phyloP scores from a whole-genome alignment of 2,888 invertebrate species.

The Parnassius apollo region DNA sequence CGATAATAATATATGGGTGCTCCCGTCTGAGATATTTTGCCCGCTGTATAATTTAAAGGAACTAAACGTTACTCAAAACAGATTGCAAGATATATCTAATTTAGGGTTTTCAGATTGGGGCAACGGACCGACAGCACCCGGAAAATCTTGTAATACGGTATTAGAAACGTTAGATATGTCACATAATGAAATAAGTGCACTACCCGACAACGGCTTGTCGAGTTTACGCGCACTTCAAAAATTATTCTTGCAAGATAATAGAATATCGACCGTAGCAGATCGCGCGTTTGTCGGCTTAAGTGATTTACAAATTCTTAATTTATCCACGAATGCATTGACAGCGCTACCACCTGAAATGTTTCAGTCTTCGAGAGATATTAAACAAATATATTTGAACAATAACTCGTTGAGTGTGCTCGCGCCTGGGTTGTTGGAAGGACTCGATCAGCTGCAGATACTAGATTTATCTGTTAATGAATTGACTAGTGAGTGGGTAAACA shows the following conservation, averaged over 20 bases:
- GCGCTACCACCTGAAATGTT: slow-evolving; percentile 90
- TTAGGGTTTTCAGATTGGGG: slow-evolving; percentile 89
- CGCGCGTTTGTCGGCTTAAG: slow-evolving; percentile 86
- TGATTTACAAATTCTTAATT: slow-evolving; percentile 86
- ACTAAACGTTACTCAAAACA: slow-evolving; percentile 88
- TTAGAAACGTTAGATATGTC: slow-evolving; percentile 87
- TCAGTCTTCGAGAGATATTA: slow-evolving; percentile 85
- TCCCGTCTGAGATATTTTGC: slow-evolving; percentile 87
- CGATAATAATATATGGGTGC: slow-evolving; percentile 88
- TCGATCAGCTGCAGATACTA: slow-evolving; percentile 86
- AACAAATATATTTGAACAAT: slow-evolving; percentile 87
- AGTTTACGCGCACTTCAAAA: slow-evolving; percentile 85
- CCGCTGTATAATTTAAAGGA: slow-evolving; percentile 84
- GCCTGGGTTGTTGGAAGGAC: slow-evolving; percentile 86
- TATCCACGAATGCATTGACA: slow-evolving; percentile 89
- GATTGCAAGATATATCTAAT: slow-evolving; percentile 88
- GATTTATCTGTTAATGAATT: slow-evolving; percentile 88
- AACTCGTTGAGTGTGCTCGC: slow-evolving; percentile 88
- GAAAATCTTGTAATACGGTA: slow-evolving; percentile 85
- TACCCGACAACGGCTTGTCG: slow-evolving; percentile 87
- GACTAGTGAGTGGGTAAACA: slow-evolving; percentile 88
- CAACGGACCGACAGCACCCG: slow-evolving; percentile 83
- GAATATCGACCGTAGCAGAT: slow-evolving; percentile 87
- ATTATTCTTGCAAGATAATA: slow-evolving; percentile 88
- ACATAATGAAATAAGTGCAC: slow-evolving; percentile 85